Base-by-base conservation (phyloP, 2,113 vertebrate species). In the Pseudorasbora parva region DNA sequence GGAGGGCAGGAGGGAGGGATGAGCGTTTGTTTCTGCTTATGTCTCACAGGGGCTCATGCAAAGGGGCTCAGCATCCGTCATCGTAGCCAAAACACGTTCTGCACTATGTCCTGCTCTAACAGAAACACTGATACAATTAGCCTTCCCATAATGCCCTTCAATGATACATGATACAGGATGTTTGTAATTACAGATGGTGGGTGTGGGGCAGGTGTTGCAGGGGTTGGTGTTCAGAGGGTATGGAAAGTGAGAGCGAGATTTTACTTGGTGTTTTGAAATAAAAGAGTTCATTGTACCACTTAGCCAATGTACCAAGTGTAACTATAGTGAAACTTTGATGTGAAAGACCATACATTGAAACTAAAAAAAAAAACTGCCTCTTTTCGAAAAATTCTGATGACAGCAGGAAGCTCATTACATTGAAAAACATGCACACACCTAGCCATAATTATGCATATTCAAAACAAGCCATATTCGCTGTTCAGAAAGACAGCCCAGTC, bases 161-260 rank as follows among this genome's bases (percentile, higher is more conserved):
- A 25, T 85, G 86, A 68, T 83, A 87, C 45, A 43, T 82, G 68
- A 87, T 82, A 41, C 73, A 66, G 62, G 43, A 45, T 64, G 69
- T 75, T 81, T 84, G 47, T 62, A 68, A 69, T 68, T 77, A 77
- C 60, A 66, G 72, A 76, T 51, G 82, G 47, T 56, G 82, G 82
- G 57, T 75, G 21, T 59, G 51, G 12, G 56, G 54, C 75, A 78
- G 75, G 33, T 78, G 54, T 23, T 59, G 17, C 51, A 54, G 25
- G 21, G 49, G 49, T 54, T 54, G 17, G 17, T 54, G 51, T 54
- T 21, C 7, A 2, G 27, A 7, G 88, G 88, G 91, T 89, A 88
- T 86, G 74, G 59, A 84, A 62, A 82, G 84, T 90, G 49, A 37
- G 19, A 12, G 8, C n/a, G 27, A 47, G 43, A 33, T 66, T 66